A percentile compares a stretch with the other conserved stretches of the same genome.
Conservation (phyloP, 2,888 invertebrate genomes). For the Eurytoma californica region DNA sequence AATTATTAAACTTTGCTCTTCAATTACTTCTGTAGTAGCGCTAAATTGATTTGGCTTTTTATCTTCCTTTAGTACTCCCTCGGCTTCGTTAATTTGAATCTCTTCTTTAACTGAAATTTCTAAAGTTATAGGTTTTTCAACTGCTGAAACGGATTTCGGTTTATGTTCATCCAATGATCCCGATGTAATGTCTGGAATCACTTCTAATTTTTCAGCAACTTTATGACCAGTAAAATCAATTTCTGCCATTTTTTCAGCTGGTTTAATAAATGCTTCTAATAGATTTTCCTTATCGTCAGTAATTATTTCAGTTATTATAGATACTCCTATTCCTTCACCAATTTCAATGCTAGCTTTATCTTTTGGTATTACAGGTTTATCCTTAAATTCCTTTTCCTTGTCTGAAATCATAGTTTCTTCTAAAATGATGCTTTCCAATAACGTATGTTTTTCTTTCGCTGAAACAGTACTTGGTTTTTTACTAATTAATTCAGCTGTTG, state of each 20-base stretch:
- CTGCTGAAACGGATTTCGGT: slow-evolving; percentile 74
- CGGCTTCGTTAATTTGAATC: slow-evolving; percentile 78
- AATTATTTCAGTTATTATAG: slow-evolving; percentile 78
- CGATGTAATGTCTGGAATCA: slow-evolving; percentile 74
- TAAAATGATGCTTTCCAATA: slow-evolving; percentile 78
- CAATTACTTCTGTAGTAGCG: slow-evolving; percentile 67
- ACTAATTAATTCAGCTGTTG: slow-evolving; percentile 75
- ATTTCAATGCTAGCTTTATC: slow-evolving; percentile 69
- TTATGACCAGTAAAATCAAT: slow-evolving; percentile 75
- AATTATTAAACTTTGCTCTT: slow-evolving; percentile 68
- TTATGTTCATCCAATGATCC: slow-evolving; percentile 66
- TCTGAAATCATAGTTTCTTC: slow-evolving; percentile 79
- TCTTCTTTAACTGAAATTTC: slow-evolving; percentile 78
- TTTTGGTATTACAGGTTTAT: slow-evolving; percentile 63
- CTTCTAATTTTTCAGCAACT: slow-evolving; percentile 77
- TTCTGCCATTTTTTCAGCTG: slow-evolving; percentile 74
- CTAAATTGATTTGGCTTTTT: slow-evolving; percentile 69
- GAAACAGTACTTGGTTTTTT: slow-evolving; percentile 67
- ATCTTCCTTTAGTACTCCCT: slow-evolving; percentile 73
- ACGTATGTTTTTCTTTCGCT: slow-evolving; percentile 76
- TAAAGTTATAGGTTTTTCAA: slow-evolving; percentile 76
- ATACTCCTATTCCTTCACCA: slow-evolving; percentile 72
- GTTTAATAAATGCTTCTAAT: slow-evolving; percentile 71
- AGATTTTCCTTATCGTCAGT: slow-evolving; percentile 77
- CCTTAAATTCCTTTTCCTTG: slow-evolving; percentile 76